These are phyloP conservation scores for Pristionchus japonicus DNA, from an alignment of 2,888 invertebrate genomes.

Conservation along the genomic window DNA sequence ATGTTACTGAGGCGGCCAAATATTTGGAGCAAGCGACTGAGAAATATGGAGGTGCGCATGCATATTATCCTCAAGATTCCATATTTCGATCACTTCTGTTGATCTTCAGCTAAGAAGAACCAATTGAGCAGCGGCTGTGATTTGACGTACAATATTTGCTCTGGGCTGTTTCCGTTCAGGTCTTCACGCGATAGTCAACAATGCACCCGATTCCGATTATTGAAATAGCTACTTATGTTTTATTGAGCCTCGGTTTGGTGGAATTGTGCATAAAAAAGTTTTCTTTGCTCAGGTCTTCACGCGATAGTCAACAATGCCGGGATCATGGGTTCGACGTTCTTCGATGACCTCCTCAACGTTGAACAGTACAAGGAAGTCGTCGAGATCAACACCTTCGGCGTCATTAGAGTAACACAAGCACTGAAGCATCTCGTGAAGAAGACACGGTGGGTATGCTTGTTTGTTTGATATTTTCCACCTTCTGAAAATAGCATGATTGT, in stretches of 20 bases:
- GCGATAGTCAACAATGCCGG: constrained; percentile 74
- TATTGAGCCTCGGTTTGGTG: too few relatives aligned
- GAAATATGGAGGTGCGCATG: constrained; percentile 65
- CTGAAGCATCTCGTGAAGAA: constrained; percentile 66
- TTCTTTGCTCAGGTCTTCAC: constrained; percentile 60
- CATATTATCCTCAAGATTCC: neutral
- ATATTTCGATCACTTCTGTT: too few relatives aligned
- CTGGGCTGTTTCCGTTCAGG: constrained; percentile 59
- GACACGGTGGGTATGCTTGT: constrained; percentile 53
- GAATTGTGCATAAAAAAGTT: too few relatives aligned
- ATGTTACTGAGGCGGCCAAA: constrained; percentile 57
- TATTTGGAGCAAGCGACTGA: constrained; percentile 58
- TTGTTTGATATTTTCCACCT: neutral
- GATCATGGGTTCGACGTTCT: constrained; percentile 69
- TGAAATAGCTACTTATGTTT: too few relatives aligned
- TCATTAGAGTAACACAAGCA: constrained; percentile 70
- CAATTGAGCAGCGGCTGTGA: too few relatives aligned
- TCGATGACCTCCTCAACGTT: constrained; percentile 73
- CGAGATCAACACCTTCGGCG: constrained; percentile 74
- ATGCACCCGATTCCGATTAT: too few relatives aligned
- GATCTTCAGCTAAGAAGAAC: too few relatives aligned
- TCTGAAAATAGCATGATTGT: neutral
- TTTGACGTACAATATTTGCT: too few relatives aligned
- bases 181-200: constrained; percentile 67
- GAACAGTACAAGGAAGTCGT: constrained; percentile 60